Percentiles rank a stretch among this genome's conserved stretches.
These are phyloP conservation scores for Ethmia dodecea DNA, from an alignment of 2,888 invertebrate species.

Conservation along the genomic window DNA sequence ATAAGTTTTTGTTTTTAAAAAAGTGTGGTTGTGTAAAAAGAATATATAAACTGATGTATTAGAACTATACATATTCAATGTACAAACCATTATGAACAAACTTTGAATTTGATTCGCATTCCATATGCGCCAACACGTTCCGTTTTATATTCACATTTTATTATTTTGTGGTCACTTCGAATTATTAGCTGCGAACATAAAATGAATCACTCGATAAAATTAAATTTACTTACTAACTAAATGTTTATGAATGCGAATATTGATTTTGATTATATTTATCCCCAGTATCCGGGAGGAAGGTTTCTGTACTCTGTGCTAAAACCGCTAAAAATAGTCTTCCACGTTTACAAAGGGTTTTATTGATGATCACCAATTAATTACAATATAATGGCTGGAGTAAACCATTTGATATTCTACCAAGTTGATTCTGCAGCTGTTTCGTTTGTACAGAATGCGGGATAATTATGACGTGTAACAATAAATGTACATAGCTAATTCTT, in stretches of 20 bases:
- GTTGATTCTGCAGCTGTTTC: slow-evolving; percentile 19
- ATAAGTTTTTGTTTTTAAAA: too few relatives aligned
- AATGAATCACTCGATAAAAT: slow-evolving; percentile 41
- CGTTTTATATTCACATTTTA: slow-evolving; percentile 10
- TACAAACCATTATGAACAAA: too few relatives aligned
- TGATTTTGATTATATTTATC: slow-evolving; percentile 21
- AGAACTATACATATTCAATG: too few relatives aligned
- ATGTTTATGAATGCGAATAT: slow-evolving; percentile 30
- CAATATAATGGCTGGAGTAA: slow-evolving; percentile 24
- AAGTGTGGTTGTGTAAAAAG: too few relatives aligned
- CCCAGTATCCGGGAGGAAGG: too few relatives aligned
- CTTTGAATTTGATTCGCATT: not conserved
- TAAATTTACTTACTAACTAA: slow-evolving; percentile 37
- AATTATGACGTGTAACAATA: slow-evolving; percentile 28
- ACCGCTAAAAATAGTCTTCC: too few relatives aligned
- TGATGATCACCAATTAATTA: too few relatives aligned
- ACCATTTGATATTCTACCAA: slow-evolving; percentile 30
- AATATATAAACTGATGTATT: too few relatives aligned
- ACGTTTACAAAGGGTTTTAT: too few relatives aligned
- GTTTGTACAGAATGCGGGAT: slow-evolving; percentile 5
- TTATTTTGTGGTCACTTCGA: slow-evolving; percentile 10
- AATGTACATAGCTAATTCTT: slow-evolving; percentile 42
- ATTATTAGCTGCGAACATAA: slow-evolving; percentile 36
- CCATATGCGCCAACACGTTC: slow-evolving; percentile 2
- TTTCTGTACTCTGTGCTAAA: too few relatives aligned